Percentiles rank a stretch among this genome's conserved stretches.
Evolutionary conservation across 2,888 invertebrate species (phyloP).

Genomic region (Acleris holmiana): DNA sequence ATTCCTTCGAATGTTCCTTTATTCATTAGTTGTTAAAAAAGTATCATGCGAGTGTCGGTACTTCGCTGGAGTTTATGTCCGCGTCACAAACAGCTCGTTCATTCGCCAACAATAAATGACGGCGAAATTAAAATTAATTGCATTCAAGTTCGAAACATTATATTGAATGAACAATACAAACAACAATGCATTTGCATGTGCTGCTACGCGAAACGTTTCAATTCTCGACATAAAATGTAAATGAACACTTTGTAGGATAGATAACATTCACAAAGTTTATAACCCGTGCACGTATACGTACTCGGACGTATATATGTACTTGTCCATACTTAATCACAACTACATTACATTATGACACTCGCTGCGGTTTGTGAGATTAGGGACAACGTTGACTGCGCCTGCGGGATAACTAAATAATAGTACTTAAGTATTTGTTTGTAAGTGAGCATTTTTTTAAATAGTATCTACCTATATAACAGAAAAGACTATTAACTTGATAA

Average conservation of each 20-base stretch:
- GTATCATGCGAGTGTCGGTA: background rate
- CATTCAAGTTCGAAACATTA: constrained; percentile 44
- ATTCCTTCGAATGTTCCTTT: too few relatives aligned
- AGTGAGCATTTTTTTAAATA: constrained; percentile 1
- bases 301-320: background rate
- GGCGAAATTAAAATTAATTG: constrained; percentile 47
- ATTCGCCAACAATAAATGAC: constrained; percentile 43
- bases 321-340: constrained; percentile 5
- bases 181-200: constrained; percentile 2
- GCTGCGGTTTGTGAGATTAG: constrained; percentile 16
- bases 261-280: constrained; percentile 12
- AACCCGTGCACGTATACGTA: background rate
- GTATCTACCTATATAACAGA: background rate
- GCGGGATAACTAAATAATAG: constrained; percentile 1
- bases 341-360: constrained; percentile 24
- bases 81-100: constrained; percentile 41
- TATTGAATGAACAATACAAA: constrained; percentile 10
- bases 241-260: constrained; percentile 5
- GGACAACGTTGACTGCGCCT: constrained; percentile 9
- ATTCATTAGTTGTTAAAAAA: too few relatives aligned
- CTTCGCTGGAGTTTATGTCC: background rate
- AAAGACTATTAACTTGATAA: constrained; percentile 8
- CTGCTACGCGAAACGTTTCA: background rate
- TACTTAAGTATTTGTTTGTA: background rate
- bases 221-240: background rate